Conservation (phyloP, 2,888 invertebrate genomes). For the Euphydryas editha region DNA sequence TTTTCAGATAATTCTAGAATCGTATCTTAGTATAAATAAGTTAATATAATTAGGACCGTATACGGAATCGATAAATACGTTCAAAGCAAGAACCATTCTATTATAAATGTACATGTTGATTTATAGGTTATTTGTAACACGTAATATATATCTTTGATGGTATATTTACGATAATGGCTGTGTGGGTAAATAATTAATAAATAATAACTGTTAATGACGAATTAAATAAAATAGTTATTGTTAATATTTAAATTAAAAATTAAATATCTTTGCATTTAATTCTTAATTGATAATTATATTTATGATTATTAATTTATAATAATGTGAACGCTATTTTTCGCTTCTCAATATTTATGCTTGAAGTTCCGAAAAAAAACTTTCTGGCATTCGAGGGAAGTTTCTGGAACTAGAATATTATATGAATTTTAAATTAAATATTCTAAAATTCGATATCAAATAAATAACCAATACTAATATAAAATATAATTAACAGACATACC, state of each 20-base stretch:
- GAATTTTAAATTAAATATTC: no score
- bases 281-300: background rate
- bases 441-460: no score
- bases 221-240: background rate
- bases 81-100: constrained; percentile 12
- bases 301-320: background rate
- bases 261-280: background rate
- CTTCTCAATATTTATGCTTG: background rate
- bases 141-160: constrained; percentile 6
- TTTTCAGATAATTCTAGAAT: background rate
- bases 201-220: background rate
- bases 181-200: background rate
- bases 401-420: no score
- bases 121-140: constrained; percentile 17
- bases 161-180: background rate
- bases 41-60: constrained; percentile 15
- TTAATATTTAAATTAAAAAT: background rate
- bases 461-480: no score
- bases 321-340: background rate
- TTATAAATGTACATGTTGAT: constrained; percentile 15
- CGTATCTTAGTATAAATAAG: constrained; percentile 6
- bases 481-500: no score
- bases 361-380: background rate
- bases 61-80: background rate
- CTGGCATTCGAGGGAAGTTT: no score